These are phyloP conservation scores for Excalfactoria chinensis DNA, from an alignment of 2,113 vertebrate species.

Conservation along the genomic window DNA sequence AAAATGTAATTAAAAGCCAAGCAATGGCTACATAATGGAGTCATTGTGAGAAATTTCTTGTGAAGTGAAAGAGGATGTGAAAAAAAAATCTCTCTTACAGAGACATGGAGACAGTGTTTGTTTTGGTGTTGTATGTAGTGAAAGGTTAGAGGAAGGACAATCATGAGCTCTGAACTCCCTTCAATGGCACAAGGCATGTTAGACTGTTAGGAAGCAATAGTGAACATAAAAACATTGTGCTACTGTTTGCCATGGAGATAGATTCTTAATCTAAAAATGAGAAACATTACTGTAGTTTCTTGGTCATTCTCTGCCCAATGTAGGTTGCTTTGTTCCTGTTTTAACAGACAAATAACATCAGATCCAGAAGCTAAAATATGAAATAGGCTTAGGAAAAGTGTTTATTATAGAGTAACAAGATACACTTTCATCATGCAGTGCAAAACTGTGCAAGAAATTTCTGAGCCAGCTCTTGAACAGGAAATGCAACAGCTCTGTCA, in stretches of 20 bases:
- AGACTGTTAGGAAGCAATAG: slow-evolving; percentile 8
- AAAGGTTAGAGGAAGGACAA: slow-evolving; percentile 74
- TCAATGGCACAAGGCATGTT: not conserved
- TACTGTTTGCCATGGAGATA: not conserved
- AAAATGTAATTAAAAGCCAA: slow-evolving; percentile 42
- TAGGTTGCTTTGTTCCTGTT: not conserved
- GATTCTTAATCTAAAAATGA: not conserved
- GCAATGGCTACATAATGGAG: slow-evolving; percentile 41
- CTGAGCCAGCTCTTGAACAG: not conserved
- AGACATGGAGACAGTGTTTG: slow-evolving; percentile 55
- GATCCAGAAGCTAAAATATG: not conserved
- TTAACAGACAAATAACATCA: not conserved
- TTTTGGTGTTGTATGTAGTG: slow-evolving; percentile 69
- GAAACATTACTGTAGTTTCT: not conserved
- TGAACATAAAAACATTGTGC: not conserved
- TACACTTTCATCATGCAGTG: not conserved
- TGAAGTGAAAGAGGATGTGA: slow-evolving; percentile 79
- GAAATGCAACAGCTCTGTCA: not conserved
- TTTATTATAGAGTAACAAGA: not conserved
- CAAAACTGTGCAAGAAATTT: not conserved
- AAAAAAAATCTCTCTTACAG: slow-evolving; percentile 51
- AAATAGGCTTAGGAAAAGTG: not conserved
- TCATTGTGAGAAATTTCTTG: slow-evolving; percentile 74
- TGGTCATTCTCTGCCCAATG: not conserved
- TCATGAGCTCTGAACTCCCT: slow-evolving; percentile 34